Evolutionary conservation across 2,113 vertebrate species (phyloP).

Genomic region (Anarhynchus alexandrinus): DNA sequence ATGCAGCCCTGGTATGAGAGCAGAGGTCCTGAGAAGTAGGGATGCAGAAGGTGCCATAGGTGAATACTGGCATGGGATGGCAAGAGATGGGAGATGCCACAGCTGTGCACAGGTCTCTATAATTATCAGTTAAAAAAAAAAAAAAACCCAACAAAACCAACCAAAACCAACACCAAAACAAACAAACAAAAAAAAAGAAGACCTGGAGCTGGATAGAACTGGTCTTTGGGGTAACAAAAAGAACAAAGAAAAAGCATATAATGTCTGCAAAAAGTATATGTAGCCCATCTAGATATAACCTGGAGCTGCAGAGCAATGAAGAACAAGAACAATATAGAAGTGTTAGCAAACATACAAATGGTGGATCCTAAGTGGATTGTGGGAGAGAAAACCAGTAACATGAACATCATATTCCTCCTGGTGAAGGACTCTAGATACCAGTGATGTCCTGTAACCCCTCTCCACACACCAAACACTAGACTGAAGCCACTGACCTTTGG

Average conservation of each 20-base stretch:
- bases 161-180: background rate
- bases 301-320: background rate
- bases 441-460: accelerated
- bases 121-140: background rate
- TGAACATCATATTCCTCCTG: background rate
- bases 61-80: accelerated
- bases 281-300: background rate
- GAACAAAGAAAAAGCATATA: background rate
- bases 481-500: background rate
- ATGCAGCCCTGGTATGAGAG: background rate
- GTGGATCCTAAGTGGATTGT: too few species aligned
- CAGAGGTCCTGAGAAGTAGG: background rate
- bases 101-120: background rate
- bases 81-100: background rate
- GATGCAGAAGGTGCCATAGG: accelerated
- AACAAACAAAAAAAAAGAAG: background rate
- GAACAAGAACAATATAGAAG: background rate
- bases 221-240: background rate
- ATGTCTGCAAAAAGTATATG: background rate
- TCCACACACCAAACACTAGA: background rate
- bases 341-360: background rate
- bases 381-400: background rate
- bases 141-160: too few species aligned
- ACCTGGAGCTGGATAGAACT: background rate
- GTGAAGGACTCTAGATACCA: background rate